Conservation (phyloP, 2,113 vertebrate species). For the Lanius ludovicianus region DNA sequence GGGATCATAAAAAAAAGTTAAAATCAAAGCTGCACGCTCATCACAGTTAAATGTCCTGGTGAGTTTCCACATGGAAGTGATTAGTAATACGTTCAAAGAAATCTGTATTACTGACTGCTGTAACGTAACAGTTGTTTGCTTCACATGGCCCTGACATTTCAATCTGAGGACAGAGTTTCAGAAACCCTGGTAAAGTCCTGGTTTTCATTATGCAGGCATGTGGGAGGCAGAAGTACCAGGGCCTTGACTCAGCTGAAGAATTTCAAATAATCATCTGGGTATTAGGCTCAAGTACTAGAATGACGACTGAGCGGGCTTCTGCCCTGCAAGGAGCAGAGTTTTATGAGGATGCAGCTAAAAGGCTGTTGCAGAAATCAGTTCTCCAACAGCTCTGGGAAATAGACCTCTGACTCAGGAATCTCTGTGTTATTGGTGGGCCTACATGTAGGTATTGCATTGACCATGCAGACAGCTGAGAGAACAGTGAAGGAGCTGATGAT, state of each 20-base stretch:
- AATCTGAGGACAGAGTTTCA: background rate
- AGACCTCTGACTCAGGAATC: background rate
- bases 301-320: background rate
- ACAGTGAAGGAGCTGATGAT: background rate
- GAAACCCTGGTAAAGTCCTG: slow-evolving; percentile 6
- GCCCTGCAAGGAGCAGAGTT: background rate
- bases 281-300: slow-evolving; percentile 28
- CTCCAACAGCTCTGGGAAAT: background rate
- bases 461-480: background rate
- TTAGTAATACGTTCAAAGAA: slow-evolving; percentile 11
- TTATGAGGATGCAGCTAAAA: background rate
- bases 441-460: background rate
- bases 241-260: slow-evolving; percentile 47
- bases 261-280: background rate
- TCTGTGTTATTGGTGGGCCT: background rate
- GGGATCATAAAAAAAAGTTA: background rate
- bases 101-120: background rate
- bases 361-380: background rate
- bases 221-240: slow-evolving; percentile 9
- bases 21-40: background rate
- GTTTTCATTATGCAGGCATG: background rate
- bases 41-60: background rate
- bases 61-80: background rate
- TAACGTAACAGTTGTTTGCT: background rate
- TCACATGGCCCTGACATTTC: slow-evolving; percentile 41